phyloP scores from a whole-genome alignment of 2,113 vertebrate species.

The Podocnemis expansa region DNA sequence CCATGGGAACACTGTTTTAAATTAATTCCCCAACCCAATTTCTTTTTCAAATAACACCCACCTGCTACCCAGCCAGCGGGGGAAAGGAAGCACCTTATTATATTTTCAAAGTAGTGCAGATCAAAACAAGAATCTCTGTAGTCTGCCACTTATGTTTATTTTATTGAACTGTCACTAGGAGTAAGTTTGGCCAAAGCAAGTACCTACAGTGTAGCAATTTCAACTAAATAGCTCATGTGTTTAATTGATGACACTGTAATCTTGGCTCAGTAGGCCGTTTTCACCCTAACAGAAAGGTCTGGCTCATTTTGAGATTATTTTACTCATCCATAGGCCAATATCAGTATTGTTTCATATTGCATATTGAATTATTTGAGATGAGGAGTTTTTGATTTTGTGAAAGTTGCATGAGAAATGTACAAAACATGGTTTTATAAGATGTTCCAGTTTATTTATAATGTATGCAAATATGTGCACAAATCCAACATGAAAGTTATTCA shows the following conservation, averaged over 20 bases:
- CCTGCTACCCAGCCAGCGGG: background rate
- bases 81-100: background rate
- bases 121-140: background rate
- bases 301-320: background rate
- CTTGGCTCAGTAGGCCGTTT: background rate
- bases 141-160: background rate
- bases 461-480: background rate
- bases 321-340: background rate
- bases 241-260: background rate
- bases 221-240: background rate
- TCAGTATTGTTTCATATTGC: background rate
- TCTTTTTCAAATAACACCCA: background rate
- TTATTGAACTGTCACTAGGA: background rate
- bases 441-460: background rate
- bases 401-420: background rate
- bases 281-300: background rate
- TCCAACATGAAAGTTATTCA: background rate
- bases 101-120: background rate
- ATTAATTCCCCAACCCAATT: background rate
- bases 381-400: background rate
- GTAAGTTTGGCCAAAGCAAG: background rate
- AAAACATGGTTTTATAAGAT: background rate
- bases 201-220: rapidly evolving
- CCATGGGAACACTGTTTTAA: background rate
- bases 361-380: background rate